Evolutionary conservation across 2,888 invertebrate species (phyloP).

Genomic region (Latrodectus elegans): DNA sequence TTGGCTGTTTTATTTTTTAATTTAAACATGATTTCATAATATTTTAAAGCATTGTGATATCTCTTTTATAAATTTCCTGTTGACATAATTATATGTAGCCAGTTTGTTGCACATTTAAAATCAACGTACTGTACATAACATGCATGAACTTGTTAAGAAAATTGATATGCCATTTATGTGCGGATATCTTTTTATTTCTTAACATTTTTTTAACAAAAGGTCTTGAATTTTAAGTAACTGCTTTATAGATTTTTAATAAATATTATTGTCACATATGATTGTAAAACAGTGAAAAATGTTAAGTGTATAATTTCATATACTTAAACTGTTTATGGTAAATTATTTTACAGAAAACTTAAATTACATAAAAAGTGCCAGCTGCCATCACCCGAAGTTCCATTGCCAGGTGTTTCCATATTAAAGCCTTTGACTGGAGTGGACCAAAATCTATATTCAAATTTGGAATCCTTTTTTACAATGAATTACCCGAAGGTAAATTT

Average conservation of each 20-base stretch:
- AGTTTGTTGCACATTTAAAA: no score
- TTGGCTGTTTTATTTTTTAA: no score
- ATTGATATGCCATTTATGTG: not conserved
- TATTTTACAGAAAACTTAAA: conserved; percentile 70
- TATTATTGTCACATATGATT: not conserved
- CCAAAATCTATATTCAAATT: conserved; percentile 90
- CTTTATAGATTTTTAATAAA: not conserved
- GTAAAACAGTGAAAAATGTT: not conserved
- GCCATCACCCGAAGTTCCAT: conserved; percentile 76
- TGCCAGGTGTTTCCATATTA: conserved; percentile 91
- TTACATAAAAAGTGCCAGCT: conserved; percentile 70
- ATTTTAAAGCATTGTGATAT: no score
- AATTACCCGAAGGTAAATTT: conserved; percentile 84
- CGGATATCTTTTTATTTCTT: not conserved
- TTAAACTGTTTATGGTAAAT: not conserved
- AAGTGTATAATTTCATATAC: not conserved
- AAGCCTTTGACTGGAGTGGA: conserved; percentile 96
- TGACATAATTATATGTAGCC: no score
- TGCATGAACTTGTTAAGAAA: not conserved
- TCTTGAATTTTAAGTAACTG: not conserved
- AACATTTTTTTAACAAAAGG: not conserved
- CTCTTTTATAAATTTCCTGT: no score
- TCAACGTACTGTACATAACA: no score
- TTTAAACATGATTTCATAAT: no score
- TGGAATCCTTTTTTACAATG: conserved; percentile 96